A percentile compares a stretch with the other conserved stretches of the same genome.
phyloP scores from a whole-genome alignment of 2,888 invertebrate genomes.

The Meandrusa payeni region DNA sequence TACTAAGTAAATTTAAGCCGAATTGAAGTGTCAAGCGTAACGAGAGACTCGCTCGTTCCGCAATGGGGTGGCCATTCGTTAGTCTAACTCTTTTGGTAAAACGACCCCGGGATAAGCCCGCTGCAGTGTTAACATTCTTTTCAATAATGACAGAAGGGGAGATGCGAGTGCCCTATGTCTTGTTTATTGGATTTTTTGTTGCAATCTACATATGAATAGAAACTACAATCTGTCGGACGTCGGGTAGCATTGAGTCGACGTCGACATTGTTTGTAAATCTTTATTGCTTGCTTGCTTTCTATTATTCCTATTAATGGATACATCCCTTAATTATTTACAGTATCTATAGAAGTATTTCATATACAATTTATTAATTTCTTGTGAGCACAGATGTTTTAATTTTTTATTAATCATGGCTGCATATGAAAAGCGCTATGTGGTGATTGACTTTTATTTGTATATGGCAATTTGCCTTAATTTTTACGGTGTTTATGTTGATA shows the following conservation, averaged over 20 bases:
- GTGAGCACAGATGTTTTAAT: too few species aligned
- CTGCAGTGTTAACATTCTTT: slow-evolving; percentile 77
- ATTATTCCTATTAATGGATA: too few species aligned
- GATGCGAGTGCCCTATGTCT: slow-evolving; percentile 65
- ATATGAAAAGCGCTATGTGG: too few species aligned
- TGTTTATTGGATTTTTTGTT: slow-evolving; percentile 81
- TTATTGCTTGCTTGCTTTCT: too few species aligned
- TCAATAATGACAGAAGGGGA: slow-evolving; percentile 76
- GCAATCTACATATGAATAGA: slow-evolving; percentile 79
- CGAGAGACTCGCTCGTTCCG: slow-evolving; percentile 47
- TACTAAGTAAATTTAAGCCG: slow-evolving; percentile 63
- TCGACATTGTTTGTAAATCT: too few species aligned
- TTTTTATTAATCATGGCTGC: too few species aligned
- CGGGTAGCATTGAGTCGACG: slow-evolving; percentile 52
- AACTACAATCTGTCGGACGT: slow-evolving; percentile 69
- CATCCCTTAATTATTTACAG: too few species aligned
- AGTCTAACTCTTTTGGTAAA: slow-evolving; percentile 79
- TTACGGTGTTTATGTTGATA: too few species aligned
- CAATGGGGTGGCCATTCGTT: slow-evolving; percentile 72
- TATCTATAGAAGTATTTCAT: too few species aligned
- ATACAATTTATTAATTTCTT: too few species aligned
- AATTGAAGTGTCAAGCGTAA: slow-evolving; percentile 75
- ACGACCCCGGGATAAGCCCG: slow-evolving; percentile 73
- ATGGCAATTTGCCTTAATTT: too few species aligned
- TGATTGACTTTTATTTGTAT: too few species aligned